A percentile compares a stretch with the other conserved stretches of the same genome.
Evolutionary conservation across 2,797 vertebrate genomes (phyloP).

Genomic region (Psittacula derbiana): DNA sequence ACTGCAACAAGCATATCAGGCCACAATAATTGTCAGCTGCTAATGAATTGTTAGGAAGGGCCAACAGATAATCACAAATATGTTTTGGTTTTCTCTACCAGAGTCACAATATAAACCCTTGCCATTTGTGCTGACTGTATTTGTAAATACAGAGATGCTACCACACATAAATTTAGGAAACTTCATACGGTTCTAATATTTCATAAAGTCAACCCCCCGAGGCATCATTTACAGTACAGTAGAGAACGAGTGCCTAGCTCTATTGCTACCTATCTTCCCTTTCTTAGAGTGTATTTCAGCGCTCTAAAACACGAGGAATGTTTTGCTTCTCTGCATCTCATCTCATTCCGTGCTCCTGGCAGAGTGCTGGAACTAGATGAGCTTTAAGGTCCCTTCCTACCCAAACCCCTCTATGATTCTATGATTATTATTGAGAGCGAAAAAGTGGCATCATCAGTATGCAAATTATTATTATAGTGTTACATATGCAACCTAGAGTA

Average conservation of each 20-base stretch:
- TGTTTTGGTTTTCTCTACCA: not conserved
- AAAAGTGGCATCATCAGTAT: not conserved
- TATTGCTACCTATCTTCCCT: not conserved
- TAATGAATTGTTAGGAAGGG: not conserved
- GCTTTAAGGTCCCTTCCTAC: not conserved
- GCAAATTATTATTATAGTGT: not conserved
- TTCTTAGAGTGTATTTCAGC: not conserved
- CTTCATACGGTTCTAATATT: not conserved
- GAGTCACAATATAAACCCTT: fast-evolving
- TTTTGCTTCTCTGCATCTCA: not conserved
- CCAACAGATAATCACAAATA: not conserved
- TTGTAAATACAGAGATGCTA: not conserved
- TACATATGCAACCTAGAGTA: not conserved
- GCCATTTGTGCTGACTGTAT: not conserved
- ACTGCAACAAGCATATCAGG: not conserved
- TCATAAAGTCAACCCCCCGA: not conserved
- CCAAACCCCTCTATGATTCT: not conserved
- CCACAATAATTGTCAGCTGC: not conserved
- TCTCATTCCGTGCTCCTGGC: not conserved
- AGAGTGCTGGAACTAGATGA: not conserved
- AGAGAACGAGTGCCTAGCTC: not conserved
- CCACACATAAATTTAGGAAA: fast-evolving
- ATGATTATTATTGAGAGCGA: not conserved
- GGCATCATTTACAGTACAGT: not conserved
- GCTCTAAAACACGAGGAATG: not conserved